These are phyloP conservation scores for Neoarius graeffei DNA, from an alignment of 2,113 vertebrate genomes.

Conservation along the genomic window DNA sequence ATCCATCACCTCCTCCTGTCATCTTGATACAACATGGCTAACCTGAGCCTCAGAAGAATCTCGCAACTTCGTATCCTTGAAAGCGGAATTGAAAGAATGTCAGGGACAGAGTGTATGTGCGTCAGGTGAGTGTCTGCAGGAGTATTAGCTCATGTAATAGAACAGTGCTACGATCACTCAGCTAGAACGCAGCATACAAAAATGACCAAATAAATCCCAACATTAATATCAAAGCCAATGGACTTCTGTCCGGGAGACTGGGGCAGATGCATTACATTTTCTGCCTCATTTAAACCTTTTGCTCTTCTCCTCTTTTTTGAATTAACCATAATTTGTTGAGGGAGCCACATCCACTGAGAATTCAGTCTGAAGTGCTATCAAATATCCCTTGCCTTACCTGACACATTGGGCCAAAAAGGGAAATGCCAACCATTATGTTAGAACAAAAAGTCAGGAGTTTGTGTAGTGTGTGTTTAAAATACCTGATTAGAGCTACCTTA, in stretches of 20 bases:
- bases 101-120: slow-evolving; percentile 39
- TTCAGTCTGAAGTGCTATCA: slow-evolving; percentile 25
- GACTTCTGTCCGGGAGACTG: slow-evolving; percentile 67
- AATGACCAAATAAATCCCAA: slow-evolving; percentile 66
- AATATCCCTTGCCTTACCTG: slow-evolving; percentile 41
- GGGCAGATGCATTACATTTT: slow-evolving; percentile 73
- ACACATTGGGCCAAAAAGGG: slow-evolving; percentile 16
- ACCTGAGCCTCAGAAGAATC: slow-evolving; percentile 51
- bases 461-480: slow-evolving; percentile 23
- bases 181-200: slow-evolving; percentile 63
- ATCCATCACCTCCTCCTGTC: slow-evolving; percentile 36
- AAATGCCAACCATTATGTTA: slow-evolving; percentile 41
- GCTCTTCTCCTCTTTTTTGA: slow-evolving; percentile 54
- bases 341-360: slow-evolving; percentile 55
- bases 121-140: slow-evolving; percentile 62
- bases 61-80: slow-evolving; percentile 39
- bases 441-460: not conserved
- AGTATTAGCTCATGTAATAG: slow-evolving; percentile 68
- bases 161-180: slow-evolving; percentile 60
- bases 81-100: slow-evolving; percentile 20
- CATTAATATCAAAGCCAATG: slow-evolving; percentile 69
- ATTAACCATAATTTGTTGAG: slow-evolving; percentile 71
- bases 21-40: slow-evolving; percentile 56
- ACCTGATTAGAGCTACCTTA: slow-evolving; percentile 21
- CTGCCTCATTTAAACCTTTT: slow-evolving; percentile 70